Evolutionary conservation across 2,113 vertebrate genomes (phyloP), one percentile per base, ranked within the genome.

Genomic region (Delphinus delphis): DNA sequence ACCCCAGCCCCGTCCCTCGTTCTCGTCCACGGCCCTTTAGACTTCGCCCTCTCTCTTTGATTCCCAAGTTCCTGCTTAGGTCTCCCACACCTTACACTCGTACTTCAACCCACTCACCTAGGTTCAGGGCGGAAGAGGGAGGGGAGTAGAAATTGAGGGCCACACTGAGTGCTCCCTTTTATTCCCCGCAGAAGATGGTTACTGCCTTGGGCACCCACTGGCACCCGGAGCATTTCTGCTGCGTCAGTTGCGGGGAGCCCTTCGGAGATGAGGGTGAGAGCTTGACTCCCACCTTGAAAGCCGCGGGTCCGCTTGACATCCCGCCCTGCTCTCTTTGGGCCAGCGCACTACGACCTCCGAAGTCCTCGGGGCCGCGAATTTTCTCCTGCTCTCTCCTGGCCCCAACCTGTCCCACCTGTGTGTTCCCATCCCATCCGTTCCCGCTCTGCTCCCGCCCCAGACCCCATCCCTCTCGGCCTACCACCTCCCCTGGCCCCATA

Each of bases 151-250:
- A n/a, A 26, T 26, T 2, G 14, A 76, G 44, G 28, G 36, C 10
- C 53, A 38, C 58, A 28, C 36, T 44, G 83, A 63, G 55, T 21
- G 33, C 73, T 44, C 3, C 3, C 12, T 77, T 71, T 93, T 83
- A 0, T 81, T 93, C 41, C 62, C 47, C 89, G 8, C 98, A 99
- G 99, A 99, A 99, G 99, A 99, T 99, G 99, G 99, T 99, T 63
- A 99, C 99, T 0, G 99, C 99, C 55, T 98, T 99, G 98, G 99
- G 99, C 90, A 99, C 99, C 96, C 99, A 99, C 97, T 99, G 99
- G 99, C 99, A 99, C 97, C 99, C 99, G 0, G 99, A 99, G 97
- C 99, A 99, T 92, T 99, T 99, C 98, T 99, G 99, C 98, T 99
- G 99, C 58, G 99, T 99, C 15, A 99, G 99, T 89, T 99, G 99